phyloP scores from a whole-genome alignment of 2,113 vertebrate species.

The Myodes glareolus region DNA sequence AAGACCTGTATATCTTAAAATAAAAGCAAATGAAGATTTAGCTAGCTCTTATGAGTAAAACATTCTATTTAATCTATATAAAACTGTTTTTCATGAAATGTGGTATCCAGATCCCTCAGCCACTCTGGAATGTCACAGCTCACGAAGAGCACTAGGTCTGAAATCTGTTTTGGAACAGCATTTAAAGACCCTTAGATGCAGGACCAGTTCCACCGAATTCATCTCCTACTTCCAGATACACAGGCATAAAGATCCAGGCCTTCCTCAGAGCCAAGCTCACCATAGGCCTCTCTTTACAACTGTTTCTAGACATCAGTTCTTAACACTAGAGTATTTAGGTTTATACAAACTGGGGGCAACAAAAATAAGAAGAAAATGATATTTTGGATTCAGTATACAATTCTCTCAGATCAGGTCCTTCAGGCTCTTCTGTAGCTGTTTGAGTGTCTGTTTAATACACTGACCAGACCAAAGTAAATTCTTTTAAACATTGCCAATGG shows the following conservation, averaged over 20 bases:
- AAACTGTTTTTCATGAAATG: constrained; percentile 56
- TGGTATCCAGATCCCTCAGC: constrained; percentile 39
- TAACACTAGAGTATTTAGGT: neutral
- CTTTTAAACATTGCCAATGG: neutral
- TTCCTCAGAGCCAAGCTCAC: neutral
- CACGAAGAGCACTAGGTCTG: neutral
- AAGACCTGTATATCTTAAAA: constrained; percentile 31
- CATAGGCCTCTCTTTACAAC: neutral
- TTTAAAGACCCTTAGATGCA: neutral
- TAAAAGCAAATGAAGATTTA: constrained; percentile 58
- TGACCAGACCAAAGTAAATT: neutral
- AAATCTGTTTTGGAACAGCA: constrained; percentile 31
- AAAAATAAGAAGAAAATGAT: neutral
- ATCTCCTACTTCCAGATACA: constrained; percentile 36
- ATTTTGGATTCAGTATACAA: neutral
- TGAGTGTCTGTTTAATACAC: neutral
- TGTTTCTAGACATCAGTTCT: neutral
- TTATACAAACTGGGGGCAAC: neutral
- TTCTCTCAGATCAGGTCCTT: neutral
- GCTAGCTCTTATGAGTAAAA: constrained; percentile 64
- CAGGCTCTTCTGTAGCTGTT: neutral
- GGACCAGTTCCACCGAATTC: constrained; percentile 18
- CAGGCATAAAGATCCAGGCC: neutral
- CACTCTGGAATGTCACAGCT: constrained; percentile 38
- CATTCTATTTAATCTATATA: constrained; percentile 61